Evolutionary conservation across 2,113 vertebrate species (phyloP).

Genomic region (Tychaedon coryphoeus): DNA sequence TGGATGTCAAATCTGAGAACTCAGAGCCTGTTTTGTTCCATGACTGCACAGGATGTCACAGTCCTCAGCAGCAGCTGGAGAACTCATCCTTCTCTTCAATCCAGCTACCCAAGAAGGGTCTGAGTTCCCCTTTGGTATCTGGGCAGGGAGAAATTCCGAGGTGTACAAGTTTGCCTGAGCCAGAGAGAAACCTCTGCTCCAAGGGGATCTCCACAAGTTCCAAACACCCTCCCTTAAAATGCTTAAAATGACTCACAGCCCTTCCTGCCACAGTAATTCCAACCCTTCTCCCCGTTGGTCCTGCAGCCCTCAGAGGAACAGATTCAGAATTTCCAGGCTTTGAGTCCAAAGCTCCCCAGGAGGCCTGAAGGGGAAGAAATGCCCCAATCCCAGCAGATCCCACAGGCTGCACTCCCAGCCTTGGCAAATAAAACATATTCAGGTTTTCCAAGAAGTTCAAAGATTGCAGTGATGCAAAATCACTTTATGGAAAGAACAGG

Average conservation of each 20-base stretch:
- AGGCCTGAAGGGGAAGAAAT: neutral
- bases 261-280: neutral
- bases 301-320: neutral
- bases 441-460: neutral
- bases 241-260: neutral
- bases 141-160: neutral
- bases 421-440: neutral
- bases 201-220: neutral
- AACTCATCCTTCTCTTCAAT: neutral
- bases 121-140: neutral
- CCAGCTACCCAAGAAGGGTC: neutral
- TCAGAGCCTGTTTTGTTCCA: accelerated
- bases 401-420: neutral
- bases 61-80: neutral
- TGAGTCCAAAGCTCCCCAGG: neutral
- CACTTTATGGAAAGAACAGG: neutral
- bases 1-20: neutral
- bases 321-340: neutral
- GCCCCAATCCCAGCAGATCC: neutral
- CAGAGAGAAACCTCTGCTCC: neutral
- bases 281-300: neutral
- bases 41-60: neutral
- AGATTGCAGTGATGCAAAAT: neutral
- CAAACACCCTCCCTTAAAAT: neutral
- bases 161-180: neutral